Percentiles rank a stretch among this genome's conserved stretches.
These are phyloP conservation scores for Apodemia zela DNA, from an alignment of 2,888 invertebrate species.

Conservation along the genomic window DNA sequence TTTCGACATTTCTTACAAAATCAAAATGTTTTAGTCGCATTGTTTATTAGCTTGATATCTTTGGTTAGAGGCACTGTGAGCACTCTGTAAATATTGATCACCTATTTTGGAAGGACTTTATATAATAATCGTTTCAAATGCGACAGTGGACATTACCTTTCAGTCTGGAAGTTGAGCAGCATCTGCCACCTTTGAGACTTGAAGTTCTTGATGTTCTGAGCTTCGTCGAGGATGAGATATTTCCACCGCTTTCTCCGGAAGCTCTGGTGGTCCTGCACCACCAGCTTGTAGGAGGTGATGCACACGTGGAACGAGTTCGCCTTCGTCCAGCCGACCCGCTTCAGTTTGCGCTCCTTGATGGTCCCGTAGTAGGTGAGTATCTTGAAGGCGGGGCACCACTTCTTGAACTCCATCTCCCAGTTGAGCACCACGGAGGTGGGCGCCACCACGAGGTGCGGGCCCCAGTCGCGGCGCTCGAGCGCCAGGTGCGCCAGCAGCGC, in stretches of 20 bases:
- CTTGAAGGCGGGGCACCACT: constrained; percentile 99
- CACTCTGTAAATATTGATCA: too few species aligned
- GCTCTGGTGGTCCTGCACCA: constrained; percentile 98
- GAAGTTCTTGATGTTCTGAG: constrained; percentile 99
- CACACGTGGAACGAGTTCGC: constrained; percentile 99
- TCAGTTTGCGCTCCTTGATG: constrained; percentile 95
- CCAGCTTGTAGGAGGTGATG: constrained; percentile 98
- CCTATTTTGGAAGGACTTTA: too few species aligned
- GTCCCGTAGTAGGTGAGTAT: constrained; percentile 98
- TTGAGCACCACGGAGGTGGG: constrained; percentile 99
- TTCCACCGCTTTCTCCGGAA: constrained; percentile 99
- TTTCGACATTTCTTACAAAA: too few species aligned
- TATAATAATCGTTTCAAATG: too few species aligned
- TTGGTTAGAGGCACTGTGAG: too few species aligned
- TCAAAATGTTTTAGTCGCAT: too few species aligned
- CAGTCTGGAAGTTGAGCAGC: constrained; percentile 95
- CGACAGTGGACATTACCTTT: constrained; percentile 80
- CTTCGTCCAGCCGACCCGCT: constrained; percentile 98
- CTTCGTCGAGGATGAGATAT: constrained; percentile 98
- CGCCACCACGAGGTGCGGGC: constrained; percentile 98
- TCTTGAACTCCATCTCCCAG: constrained; percentile 99
- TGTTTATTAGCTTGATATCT: too few species aligned
- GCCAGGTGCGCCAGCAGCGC: constrained; percentile 96
- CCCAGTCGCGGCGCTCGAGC: constrained; percentile 96
- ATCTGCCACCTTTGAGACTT: constrained; percentile 99